Conservation (phyloP, 2,113 vertebrate species). For the Dipodomys merriami region DNA sequence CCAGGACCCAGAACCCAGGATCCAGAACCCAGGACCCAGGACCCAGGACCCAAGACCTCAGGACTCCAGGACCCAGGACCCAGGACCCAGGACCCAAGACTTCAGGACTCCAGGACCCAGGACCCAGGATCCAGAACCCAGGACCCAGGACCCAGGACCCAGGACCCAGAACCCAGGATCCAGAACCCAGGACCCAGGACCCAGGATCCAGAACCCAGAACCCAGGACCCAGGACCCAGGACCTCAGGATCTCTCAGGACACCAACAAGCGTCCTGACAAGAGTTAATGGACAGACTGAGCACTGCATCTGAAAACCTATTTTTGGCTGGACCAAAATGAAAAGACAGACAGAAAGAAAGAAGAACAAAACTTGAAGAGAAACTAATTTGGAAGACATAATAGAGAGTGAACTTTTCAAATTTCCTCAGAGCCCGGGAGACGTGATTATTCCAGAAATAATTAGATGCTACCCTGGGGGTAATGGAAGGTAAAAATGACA, state of each 20-base stretch:
- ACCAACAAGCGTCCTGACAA: conserved; percentile 68
- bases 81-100: too few species aligned
- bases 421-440: conserved; percentile 78
- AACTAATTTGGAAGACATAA: conserved; percentile 79
- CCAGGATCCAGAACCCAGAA: too few species aligned
- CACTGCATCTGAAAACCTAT: conserved; percentile 77
- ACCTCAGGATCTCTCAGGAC: background rate
- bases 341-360: conserved; percentile 73
- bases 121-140: too few species aligned
- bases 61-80: too few species aligned
- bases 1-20: too few species aligned
- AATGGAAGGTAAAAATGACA: conserved; percentile 78
- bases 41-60: too few species aligned
- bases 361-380: conserved; percentile 74
- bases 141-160: too few species aligned
- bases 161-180: too few species aligned
- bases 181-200: too few species aligned
- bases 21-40: too few species aligned
- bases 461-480: conserved; percentile 79
- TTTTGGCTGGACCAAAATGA: conserved; percentile 82
- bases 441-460: conserved; percentile 80
- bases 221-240: too few species aligned
- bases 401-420: conserved; percentile 73
- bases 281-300: conserved; percentile 83
- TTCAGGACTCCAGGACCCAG: too few species aligned